Evolutionary conservation across 1,140 invertebrate species (phyloP).

Genomic region (Drosophila elegans): DNA sequence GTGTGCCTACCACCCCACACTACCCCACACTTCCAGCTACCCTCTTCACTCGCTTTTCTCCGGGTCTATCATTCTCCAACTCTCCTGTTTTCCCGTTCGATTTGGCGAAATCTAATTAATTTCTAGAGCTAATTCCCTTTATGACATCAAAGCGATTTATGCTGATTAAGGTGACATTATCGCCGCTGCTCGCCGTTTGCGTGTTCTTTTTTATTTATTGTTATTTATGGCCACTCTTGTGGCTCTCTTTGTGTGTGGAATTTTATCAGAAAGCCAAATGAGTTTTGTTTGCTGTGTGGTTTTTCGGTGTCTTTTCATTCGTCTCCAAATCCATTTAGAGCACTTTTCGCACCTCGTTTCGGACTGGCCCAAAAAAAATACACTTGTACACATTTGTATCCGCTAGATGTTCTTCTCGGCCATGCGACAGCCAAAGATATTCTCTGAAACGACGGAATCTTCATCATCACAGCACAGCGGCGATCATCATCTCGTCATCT

Average conservation of each 20-base stretch:
- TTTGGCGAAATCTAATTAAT: constrained; percentile 74
- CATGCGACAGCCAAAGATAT: constrained; percentile 65
- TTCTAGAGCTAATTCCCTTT: constrained; percentile 73
- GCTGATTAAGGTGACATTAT: constrained; percentile 74
- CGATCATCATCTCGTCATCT: constrained; percentile 38
- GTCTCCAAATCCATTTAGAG: constrained; percentile 65
- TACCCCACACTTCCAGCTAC: background rate
- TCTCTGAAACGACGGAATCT: constrained; percentile 25
- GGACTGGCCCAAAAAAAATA: constrained; percentile 28
- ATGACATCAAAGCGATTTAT: constrained; percentile 78
- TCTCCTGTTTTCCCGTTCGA: constrained; percentile 2
- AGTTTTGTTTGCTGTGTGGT: constrained; percentile 25
- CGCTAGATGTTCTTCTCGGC: constrained; percentile 21
- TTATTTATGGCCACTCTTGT: constrained; percentile 56
- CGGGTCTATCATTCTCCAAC: background rate
- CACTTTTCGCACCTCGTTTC: constrained; percentile 68
- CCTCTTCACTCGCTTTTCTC: background rate
- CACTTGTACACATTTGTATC: constrained; percentile 26
- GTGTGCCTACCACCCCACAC: too few species aligned
- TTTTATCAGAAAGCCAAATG: constrained; percentile 58
- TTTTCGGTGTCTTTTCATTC: constrained; percentile 35
- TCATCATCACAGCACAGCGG: constrained; percentile 16
- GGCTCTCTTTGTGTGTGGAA: constrained; percentile 43
- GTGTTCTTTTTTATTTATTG: constrained; percentile 64
- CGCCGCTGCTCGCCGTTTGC: constrained; percentile 42